Evolutionary conservation across 2,797 vertebrate genomes (phyloP).

Genomic region (Liparis tanakae): DNA sequence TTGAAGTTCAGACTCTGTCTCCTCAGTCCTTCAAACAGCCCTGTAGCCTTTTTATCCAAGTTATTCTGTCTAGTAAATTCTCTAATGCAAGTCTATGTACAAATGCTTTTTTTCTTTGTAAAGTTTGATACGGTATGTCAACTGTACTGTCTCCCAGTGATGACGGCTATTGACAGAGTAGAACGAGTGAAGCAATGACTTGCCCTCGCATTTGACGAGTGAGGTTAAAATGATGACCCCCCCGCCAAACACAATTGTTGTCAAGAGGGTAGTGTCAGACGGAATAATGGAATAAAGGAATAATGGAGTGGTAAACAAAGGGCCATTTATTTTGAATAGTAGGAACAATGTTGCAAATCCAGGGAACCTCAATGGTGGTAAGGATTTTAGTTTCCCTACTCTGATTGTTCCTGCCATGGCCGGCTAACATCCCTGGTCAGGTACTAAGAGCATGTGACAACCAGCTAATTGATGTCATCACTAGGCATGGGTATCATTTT

Average conservation of each 20-base stretch:
- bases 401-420: neutral
- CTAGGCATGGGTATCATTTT: no score
- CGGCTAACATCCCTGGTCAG: neutral
- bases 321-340: neutral
- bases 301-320: neutral
- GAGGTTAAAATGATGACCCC: neutral
- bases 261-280: conserved; percentile 13
- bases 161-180: neutral
- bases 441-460: neutral
- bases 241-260: neutral
- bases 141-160: neutral
- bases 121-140: neutral
- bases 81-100: neutral
- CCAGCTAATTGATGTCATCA: neutral
- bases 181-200: neutral
- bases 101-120: neutral
- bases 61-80: neutral
- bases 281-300: neutral
- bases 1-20: neutral
- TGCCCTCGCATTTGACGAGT: neutral
- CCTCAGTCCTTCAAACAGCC: neutral
- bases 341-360: conserved; percentile 1
- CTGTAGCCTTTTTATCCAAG: conserved; percentile 10
- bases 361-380: neutral
- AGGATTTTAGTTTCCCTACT: neutral